A percentile compares a stretch with the other conserved stretches of the same genome.
Conservation (phyloP, 2,113 vertebrate species). For the Syrmaticus mikado region DNA sequence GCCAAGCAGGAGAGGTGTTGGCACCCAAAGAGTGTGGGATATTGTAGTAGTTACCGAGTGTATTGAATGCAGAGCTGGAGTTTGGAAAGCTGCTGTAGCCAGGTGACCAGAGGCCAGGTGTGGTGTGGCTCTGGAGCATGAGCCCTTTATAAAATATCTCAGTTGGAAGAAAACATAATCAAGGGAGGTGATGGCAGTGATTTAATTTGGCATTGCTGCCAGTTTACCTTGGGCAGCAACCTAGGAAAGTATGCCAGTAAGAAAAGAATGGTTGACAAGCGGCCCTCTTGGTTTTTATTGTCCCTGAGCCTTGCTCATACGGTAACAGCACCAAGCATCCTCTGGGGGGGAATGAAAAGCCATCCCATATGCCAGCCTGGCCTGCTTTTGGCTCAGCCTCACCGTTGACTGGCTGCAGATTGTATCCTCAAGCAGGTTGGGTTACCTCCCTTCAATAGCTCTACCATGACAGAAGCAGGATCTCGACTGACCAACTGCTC, state of each 20-base stretch:
- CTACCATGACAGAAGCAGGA: not conserved
- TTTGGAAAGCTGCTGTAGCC: not conserved
- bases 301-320: conserved; percentile 10
- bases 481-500: not conserved
- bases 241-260: not conserved
- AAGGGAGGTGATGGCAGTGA: not conserved
- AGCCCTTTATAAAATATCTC: not conserved
- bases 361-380: conserved; percentile 39
- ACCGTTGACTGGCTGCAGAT: not conserved
- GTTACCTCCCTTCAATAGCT: not conserved
- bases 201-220: not conserved
- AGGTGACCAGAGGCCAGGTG: not conserved
- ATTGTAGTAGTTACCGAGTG: rapidly evolving
- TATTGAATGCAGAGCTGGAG: not conserved
- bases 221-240: not conserved
- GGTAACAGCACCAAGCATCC: conserved; percentile 31
- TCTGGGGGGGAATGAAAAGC: conserved; percentile 47
- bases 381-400: not conserved
- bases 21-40: not conserved
- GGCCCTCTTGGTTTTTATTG: not conserved
- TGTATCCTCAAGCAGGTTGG: not conserved
- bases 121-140: rapidly evolving
- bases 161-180: not conserved
- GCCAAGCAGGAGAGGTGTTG: rapidly evolving
- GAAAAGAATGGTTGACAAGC: conserved; percentile 29